A percentile compares a stretch with the other conserved stretches of the same genome.
Conservation (phyloP, 2,888 invertebrate species). For the Orthonevra nobilis region DNA sequence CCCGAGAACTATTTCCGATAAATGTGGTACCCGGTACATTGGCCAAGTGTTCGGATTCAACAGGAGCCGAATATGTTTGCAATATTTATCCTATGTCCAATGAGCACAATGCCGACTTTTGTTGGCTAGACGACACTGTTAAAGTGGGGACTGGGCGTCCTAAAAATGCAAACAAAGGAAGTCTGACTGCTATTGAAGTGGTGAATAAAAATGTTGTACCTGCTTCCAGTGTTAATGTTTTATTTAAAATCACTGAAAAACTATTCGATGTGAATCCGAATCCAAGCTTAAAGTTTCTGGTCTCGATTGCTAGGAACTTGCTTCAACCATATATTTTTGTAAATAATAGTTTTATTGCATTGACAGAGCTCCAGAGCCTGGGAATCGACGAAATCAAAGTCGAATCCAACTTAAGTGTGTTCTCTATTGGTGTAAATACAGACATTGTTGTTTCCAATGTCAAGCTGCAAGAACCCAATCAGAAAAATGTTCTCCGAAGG, state of each 20-base stretch:
- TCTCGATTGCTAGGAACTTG: conserved; percentile 33
- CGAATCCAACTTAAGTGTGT: conserved; percentile 40
- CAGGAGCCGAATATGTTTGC: conserved; percentile 46
- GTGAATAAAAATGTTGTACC: background rate
- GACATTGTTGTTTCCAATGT: conserved; percentile 73
- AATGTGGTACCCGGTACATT: conserved; percentile 29
- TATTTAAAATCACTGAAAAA: conserved; percentile 54
- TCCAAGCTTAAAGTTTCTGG: conserved; percentile 37
- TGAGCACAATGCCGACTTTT: conserved; percentile 1
- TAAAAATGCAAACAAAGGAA: background rate
- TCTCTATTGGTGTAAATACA: conserved; percentile 71
- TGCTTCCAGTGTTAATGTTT: conserved; percentile 22
- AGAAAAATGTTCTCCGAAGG: conserved; percentile 34
- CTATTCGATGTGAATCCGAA: conserved; percentile 47
- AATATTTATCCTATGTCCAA: conserved; percentile 49
- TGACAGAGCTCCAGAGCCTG: conserved; percentile 50
- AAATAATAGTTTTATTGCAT: conserved; percentile 40
- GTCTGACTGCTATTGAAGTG: conserved; percentile 30
- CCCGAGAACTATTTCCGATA: conserved; percentile 36
- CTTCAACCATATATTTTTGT: conserved; percentile 67
- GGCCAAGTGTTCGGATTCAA: conserved; percentile 40
- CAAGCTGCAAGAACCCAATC: conserved; percentile 49
- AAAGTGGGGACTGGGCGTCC: conserved; percentile 22
- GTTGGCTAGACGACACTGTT: conserved; percentile 52
- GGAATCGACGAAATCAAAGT: conserved; percentile 72